Percentiles rank a stretch among this genome's conserved stretches.
phyloP scores from a whole-genome alignment of 2,888 invertebrate genomes.

The Deilephila porcellus region DNA sequence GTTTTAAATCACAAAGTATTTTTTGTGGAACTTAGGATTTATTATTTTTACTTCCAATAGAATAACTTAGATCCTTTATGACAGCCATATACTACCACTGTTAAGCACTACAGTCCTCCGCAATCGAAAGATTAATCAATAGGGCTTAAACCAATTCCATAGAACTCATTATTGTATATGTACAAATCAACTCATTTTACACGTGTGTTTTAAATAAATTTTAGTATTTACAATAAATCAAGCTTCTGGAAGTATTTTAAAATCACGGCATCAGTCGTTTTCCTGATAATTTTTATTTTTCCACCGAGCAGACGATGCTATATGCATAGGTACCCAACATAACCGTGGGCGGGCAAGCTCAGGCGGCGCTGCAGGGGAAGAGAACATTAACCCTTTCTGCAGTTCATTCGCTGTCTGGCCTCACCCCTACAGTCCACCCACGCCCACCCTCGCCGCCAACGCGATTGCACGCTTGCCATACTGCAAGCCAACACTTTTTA shows the following conservation, averaged over 20 bases:
- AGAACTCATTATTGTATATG: too few species aligned
- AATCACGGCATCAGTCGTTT: neutral
- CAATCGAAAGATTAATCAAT: too few species aligned
- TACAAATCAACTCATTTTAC: too few species aligned
- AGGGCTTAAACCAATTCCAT: too few species aligned
- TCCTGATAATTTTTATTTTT: constrained; percentile 30
- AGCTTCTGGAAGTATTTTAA: neutral
- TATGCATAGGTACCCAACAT: constrained; percentile 54
- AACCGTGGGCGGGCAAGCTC: constrained; percentile 73
- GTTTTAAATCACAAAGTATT: too few species aligned
- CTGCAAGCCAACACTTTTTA: constrained; percentile 70
- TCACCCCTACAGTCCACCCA: constrained; percentile 76
- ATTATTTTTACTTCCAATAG: too few species aligned
- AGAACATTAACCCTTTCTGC: constrained; percentile 85
- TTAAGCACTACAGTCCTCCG: too few species aligned
- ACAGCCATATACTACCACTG: too few species aligned
- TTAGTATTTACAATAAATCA: too few species aligned
- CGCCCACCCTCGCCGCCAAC: constrained; percentile 64
- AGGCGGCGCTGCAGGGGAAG: constrained; percentile 82
- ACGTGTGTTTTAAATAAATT: too few species aligned
- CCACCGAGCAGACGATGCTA: constrained; percentile 29
- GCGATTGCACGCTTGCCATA: constrained; percentile 71
- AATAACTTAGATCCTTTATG: too few species aligned
- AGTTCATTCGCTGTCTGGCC: constrained; percentile 87
- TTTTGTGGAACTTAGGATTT: too few species aligned